Percentiles rank a stretch among this genome's conserved stretches.
Conservation (phyloP, 2,113 vertebrate genomes). For the Agapornis roseicollis region DNA sequence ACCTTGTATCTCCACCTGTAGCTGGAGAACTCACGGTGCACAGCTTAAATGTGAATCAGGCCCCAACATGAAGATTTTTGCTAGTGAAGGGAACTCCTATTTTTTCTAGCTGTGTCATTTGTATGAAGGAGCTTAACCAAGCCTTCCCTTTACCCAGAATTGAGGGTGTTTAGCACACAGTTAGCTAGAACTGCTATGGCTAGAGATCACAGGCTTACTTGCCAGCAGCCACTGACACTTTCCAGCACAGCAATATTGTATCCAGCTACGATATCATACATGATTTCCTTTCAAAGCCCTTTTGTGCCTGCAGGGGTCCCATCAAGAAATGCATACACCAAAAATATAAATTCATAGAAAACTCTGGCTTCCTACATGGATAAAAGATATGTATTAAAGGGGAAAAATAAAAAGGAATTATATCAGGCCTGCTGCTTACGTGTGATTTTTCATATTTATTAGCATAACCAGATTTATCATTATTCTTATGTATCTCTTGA, state of each 20-base stretch:
- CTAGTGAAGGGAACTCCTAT: background rate
- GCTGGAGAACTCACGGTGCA: background rate
- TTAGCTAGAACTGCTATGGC: background rate
- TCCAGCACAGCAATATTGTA: background rate
- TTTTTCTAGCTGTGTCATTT: background rate
- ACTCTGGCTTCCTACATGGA: background rate
- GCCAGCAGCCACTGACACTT: background rate
- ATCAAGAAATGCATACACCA: background rate
- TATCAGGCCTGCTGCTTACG: background rate
- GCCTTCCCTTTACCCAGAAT: background rate
- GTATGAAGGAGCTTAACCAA: background rate
- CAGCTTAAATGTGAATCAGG: background rate
- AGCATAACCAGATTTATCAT: background rate
- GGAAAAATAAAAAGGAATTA: constrained; percentile 28
- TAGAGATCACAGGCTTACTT: background rate
- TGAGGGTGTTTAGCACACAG: background rate
- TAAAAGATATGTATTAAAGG: background rate
- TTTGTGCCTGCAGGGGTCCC: background rate
- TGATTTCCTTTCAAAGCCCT: constrained; percentile 17
- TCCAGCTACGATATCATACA: background rate
- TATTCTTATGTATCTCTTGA: background rate
- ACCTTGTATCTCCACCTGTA: background rate
- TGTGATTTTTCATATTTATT: constrained; percentile 28
- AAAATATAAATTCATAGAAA: constrained; percentile 14
- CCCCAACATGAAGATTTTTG: background rate